Evolutionary conservation across 2,888 invertebrate species (phyloP).

Genomic region (Exocentrus adspersus): DNA sequence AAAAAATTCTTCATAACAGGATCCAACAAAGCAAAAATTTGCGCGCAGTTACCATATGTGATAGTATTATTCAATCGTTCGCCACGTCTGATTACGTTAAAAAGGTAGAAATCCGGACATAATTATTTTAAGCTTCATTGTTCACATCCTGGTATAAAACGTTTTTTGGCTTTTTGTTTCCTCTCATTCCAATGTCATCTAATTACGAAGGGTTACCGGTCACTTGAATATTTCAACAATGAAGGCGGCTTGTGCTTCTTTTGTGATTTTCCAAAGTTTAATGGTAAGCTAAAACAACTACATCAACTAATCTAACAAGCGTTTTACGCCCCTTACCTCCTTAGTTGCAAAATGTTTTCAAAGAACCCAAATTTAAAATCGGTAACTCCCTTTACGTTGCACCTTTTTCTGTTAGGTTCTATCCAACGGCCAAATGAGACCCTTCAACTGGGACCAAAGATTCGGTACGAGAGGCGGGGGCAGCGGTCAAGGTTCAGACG

Average conservation of each 20-base stretch:
- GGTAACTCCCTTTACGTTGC: no score
- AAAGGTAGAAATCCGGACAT: constrained; percentile 1
- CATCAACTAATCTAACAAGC: no score
- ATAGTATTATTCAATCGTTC: constrained; percentile 3
- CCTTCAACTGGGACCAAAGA: constrained; percentile 6
- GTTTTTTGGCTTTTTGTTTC: neutral
- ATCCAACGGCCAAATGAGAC: constrained; percentile 4
- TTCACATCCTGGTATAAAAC: constrained; percentile 9
- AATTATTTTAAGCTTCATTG: constrained; percentile 10
- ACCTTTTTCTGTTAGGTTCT: neutral
- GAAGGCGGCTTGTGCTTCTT: neutral
- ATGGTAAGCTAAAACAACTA: constrained; percentile 3
- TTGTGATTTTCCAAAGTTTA: neutral
- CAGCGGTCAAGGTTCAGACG: neutral
- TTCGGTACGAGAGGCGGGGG: neutral
- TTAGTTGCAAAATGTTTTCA: no score
- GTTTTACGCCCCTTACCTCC: no score
- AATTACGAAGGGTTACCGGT: neutral
- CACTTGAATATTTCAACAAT: neutral
- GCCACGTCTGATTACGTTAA: constrained; percentile 10
- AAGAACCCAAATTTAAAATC: no score
- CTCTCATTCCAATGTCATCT: constrained; percentile 2
- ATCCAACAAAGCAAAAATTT: neutral
- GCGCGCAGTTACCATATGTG: neutral
- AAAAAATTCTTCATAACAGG: constrained; percentile 5